phyloP scores from a whole-genome alignment of 2,888 invertebrate species.

The Drosophila anceps region DNA sequence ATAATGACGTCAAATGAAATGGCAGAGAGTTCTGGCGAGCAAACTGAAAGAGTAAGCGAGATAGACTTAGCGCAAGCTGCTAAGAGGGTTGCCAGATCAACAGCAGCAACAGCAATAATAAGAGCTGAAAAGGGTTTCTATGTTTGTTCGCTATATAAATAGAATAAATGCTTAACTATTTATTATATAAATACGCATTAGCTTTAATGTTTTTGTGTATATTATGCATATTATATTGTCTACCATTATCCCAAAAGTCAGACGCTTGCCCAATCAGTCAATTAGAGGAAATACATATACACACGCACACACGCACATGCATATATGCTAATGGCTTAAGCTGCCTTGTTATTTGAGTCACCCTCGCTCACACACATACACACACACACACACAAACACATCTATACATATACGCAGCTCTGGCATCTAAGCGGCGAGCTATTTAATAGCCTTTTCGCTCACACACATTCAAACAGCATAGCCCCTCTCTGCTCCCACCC shows the following conservation, averaged over 20 bases:
- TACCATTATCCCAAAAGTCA: slow-evolving; percentile 26
- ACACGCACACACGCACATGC: slow-evolving; percentile 14
- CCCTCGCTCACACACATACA: slow-evolving; percentile 40
- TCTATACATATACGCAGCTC: background rate
- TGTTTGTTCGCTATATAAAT: slow-evolving; percentile 12
- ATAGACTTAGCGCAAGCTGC: slow-evolving; percentile 7
- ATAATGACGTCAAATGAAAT: slow-evolving; percentile 60
- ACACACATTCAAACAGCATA: background rate
- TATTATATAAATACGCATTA: slow-evolving; percentile 30
- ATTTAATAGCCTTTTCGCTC: slow-evolving; percentile 66
- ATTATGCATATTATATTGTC: slow-evolving; percentile 37
- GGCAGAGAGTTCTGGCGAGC: slow-evolving; percentile 26
- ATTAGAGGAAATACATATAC: slow-evolving; percentile 35
- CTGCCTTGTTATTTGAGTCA: slow-evolving; percentile 52
- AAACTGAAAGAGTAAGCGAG: slow-evolving; percentile 3
- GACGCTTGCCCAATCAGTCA: slow-evolving; percentile 45
- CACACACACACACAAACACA: background rate
- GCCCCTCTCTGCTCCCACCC: background rate
- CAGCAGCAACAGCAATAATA: slow-evolving; percentile 2
- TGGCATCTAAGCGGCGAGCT: slow-evolving; percentile 46
- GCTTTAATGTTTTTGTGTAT: slow-evolving; percentile 19
- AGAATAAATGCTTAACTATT: slow-evolving; percentile 18
- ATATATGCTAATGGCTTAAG: slow-evolving; percentile 43
- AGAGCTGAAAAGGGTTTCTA: slow-evolving; percentile 16
- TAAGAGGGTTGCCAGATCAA: slow-evolving; percentile 45